Conservation (phyloP, 2,888 invertebrate species). For the Erebia epiphron region DNA sequence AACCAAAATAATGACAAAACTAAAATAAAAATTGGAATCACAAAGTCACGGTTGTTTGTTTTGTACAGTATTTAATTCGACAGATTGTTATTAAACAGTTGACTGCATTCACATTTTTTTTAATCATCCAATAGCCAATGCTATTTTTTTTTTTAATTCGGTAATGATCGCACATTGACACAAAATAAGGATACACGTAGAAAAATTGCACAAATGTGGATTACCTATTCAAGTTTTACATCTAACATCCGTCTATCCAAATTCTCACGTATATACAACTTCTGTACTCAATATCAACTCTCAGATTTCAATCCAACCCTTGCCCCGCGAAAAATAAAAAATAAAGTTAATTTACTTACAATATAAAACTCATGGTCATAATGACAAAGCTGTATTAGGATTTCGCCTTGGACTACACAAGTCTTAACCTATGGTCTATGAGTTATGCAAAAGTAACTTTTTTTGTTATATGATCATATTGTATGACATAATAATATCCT, state of each 20-base stretch:
- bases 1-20: conserved; percentile 43
- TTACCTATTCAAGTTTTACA: conserved; percentile 48
- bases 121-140: conserved; percentile 59
- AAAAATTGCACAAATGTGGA: conserved; percentile 52
- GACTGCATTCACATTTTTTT: conserved; percentile 74
- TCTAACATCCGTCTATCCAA: conserved; percentile 52
- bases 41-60: conserved; percentile 70
- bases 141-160: conserved; percentile 71
- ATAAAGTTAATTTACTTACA: conserved; percentile 37
- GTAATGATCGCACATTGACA: conserved; percentile 66
- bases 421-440: no score
- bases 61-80: conserved; percentile 82
- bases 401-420: neutral
- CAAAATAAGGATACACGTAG: conserved; percentile 49
- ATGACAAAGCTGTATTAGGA: conserved; percentile 1
- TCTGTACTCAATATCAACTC: conserved; percentile 60
- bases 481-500: no score
- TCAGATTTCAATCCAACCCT: conserved; percentile 56
- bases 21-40: conserved; percentile 62
- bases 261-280: conserved; percentile 73
- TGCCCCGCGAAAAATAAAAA: conserved; percentile 63
- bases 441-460: conserved; percentile 1
- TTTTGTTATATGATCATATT: no score
- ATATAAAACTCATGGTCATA: neutral
- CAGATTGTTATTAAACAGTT: conserved; percentile 79